Base-by-base conservation (phyloP, 2,888 invertebrate species). In the Papilio protenor region DNA sequence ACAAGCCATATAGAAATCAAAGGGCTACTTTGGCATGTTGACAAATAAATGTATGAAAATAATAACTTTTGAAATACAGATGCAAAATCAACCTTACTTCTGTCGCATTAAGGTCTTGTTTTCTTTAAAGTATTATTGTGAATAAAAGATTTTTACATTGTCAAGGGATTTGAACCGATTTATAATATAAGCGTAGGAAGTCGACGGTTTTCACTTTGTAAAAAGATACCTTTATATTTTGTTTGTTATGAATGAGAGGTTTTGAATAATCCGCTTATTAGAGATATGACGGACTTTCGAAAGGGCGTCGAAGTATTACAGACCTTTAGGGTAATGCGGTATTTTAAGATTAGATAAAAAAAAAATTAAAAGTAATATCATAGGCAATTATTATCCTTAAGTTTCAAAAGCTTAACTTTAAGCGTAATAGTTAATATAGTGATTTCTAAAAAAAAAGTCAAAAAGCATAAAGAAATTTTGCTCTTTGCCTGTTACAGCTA, bases 1-100 rank as follows among this genome's bases (percentile, higher is more conserved):
- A 89, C 88, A 86, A 83, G 77, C 73, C 81, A 83, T 83, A 86
- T 85, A 87, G 87, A 88, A 91, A 92, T 93, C 93, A 94, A 93
- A 93, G 93, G 93, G 92, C 91, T 93, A 92, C 90, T 91, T 91
- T 90, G 92, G 88, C 90, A 92, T 90, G 91, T 92, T 92, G 92
- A 92, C 93, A 93, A 93, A 94, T 93, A 90, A 82, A 88, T 85
- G 86, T 85, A 88, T 86, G 84, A 89, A 90, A 90, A 91, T 91
- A 89, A 88, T 89, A 88, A 87, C 87, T 85, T 73, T 23, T 83
- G 81, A 82, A 73, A 14, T 3, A 14, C 0, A 66, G 80, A 6
- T 2, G 18, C 0, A 88, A 81, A 78, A 52, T 81, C 0, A 23
- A 77, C 79, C 81, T 79, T 86, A 80, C 16, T 0, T 0, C 0